Percentiles rank a stretch among this genome's conserved stretches.
phyloP scores from a whole-genome alignment of 2,797 vertebrate genomes.

The Anabas testudineus region DNA sequence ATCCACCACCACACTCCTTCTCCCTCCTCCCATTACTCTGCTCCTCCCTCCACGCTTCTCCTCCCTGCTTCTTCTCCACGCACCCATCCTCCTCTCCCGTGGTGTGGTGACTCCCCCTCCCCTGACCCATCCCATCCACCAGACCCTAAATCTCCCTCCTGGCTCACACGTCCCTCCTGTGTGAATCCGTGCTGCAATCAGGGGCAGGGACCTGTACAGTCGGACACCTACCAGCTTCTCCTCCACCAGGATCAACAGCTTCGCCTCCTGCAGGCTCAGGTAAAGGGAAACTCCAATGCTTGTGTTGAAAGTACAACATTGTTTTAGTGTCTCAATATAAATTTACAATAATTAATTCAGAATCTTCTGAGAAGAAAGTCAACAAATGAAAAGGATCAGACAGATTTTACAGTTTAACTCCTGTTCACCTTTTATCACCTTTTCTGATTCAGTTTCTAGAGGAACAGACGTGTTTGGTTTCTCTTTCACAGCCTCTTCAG shows the following conservation, averaged over 20 bases:
- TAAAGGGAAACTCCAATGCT: too few relatives aligned
- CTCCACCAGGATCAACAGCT: slow-evolving; percentile 93
- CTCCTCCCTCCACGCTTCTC: slow-evolving; percentile 58
- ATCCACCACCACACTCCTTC: slow-evolving; percentile 63
- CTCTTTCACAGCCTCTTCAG: not conserved
- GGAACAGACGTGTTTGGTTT: too few relatives aligned
- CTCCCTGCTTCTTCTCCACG: slow-evolving; percentile 24
- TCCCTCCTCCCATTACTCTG: not conserved
- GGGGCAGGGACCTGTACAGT: slow-evolving; percentile 81
- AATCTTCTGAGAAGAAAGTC: too few relatives aligned
- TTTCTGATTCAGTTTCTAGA: too few relatives aligned
- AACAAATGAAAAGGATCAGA: too few relatives aligned
- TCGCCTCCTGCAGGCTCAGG: slow-evolving; percentile 94
- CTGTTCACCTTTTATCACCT: too few relatives aligned
- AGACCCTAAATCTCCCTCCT: slow-evolving; percentile 64
- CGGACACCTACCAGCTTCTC: slow-evolving; percentile 89
- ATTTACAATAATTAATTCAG: too few relatives aligned
- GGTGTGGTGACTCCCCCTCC: slow-evolving; percentile 54
- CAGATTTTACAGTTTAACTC: too few relatives aligned
- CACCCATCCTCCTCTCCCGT: not conserved
- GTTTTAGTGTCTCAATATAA: too few relatives aligned
- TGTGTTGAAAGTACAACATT: too few relatives aligned
- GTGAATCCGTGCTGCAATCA: slow-evolving; percentile 51
- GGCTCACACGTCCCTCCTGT: slow-evolving; percentile 14
- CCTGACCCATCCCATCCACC: slow-evolving; percentile 69